Evolutionary conservation across 2,113 vertebrate species (phyloP).

Genomic region (Campylorhamphus procurvoides): DNA sequence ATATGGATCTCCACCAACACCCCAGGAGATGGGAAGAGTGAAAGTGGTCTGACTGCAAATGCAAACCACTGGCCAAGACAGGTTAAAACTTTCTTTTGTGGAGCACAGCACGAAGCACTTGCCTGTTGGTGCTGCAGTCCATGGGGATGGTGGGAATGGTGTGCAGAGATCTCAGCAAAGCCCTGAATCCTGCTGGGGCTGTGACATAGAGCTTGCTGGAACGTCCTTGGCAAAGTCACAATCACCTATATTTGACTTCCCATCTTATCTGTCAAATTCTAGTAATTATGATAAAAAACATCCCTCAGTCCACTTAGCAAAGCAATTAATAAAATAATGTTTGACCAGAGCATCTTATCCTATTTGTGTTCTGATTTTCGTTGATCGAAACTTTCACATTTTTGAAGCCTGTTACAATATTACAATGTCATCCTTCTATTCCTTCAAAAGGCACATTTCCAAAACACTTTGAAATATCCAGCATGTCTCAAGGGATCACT

Average conservation of each 20-base stretch:
- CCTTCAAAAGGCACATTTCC: not conserved
- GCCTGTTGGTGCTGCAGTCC: not conserved
- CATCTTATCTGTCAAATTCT: not conserved
- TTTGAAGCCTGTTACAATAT: not conserved
- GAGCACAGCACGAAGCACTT: not conserved
- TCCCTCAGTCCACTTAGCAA: not conserved
- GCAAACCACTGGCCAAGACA: not conserved
- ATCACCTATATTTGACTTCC: not conserved
- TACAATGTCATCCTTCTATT: not conserved
- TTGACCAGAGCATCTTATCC: not conserved
- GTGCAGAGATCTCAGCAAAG: not conserved
- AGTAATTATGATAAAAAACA: not conserved
- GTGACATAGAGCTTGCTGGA: not conserved
- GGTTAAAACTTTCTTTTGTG: not conserved
- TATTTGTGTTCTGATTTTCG: not conserved
- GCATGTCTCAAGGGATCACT: not conserved
- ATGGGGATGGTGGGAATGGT: rapidly evolving
- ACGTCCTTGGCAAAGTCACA: not conserved
- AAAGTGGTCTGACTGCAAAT: not conserved
- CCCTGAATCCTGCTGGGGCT: not conserved
- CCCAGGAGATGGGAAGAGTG: not conserved
- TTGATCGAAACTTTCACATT: not conserved
- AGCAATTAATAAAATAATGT: not conserved
- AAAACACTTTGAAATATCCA: not conserved
- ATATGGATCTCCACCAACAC: not conserved